Evolutionary conservation across 1,140 invertebrate genomes (phyloP).

Genomic region (Aleiodes sp.): DNA sequence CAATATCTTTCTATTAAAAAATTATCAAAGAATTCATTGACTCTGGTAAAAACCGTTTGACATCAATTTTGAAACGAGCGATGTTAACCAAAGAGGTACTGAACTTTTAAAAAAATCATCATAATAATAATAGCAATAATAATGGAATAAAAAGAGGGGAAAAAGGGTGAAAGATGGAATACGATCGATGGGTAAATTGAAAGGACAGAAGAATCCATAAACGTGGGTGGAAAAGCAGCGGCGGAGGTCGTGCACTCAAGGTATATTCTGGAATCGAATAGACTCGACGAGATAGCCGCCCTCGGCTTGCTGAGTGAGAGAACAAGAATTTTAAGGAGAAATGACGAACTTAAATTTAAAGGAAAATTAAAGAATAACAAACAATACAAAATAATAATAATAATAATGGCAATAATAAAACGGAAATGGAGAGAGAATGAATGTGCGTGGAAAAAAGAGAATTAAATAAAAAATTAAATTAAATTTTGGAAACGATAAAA

Average conservation of each 20-base stretch:
- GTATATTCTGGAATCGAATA: conserved; percentile 26
- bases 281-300: conserved; percentile 23
- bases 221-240: conserved; percentile 5
- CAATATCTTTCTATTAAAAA: no score
- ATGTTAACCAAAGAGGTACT: conserved; percentile 1
- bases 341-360: no score
- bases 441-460: neutral
- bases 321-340: neutral
- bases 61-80: neutral
- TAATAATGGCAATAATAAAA: neutral
- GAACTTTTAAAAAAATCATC: neutral
- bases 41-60: neutral
- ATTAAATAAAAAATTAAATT: neutral
- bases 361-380: neutral
- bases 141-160: neutral
- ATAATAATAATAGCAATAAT: neutral
- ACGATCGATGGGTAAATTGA: conserved; percentile 22
- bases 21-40: conserved; percentile 3
- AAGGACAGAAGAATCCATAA: conserved; percentile 25
- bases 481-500: neutral
- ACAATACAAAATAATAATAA: neutral
- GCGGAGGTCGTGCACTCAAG: conserved; percentile 23
- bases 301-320: conserved; percentile 13
- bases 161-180: neutral
- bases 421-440: neutral